Evolutionary conservation across 2,113 vertebrate genomes (phyloP), one percentile per base, ranked within the genome.

Genomic region (Ctenodactylus gundi): DNA sequence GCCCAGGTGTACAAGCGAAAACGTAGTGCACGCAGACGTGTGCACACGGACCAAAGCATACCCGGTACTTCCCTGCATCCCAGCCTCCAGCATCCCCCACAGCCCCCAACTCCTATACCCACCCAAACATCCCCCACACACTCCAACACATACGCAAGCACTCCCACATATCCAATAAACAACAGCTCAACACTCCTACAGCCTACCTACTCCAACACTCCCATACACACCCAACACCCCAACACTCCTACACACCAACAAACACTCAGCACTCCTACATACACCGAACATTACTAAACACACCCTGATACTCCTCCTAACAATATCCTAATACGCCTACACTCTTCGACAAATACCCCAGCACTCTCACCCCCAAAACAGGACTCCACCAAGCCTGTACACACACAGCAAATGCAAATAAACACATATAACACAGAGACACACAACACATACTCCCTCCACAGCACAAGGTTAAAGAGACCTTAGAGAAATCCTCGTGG

Each of bases 21-120:
- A 9, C 20, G 36, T 7, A 18, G 44, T 3, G 4, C 17, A 0
- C 2, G 49, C 17, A 31, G 10, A 14, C 0, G 1, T 11, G 53
- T 15, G 34, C 34, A 10, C 27, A 44, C 68, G 3, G 12, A 49
- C 34, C 25, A 17, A 14, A 21, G 31, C 39, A 25, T 53, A 14
- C 11, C 49, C n/a, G 41, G 15, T 21, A 49, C 64, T 53, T 20
- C 14, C 21, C 14, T 20, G 21, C 57, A 21, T 34, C 6, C 64
- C 34, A 65, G 31, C 67, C 29, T 25, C 20, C 41, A 49, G 8
- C 41, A 49, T 57, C n/a, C 10, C 44, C 18, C 4, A 6, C 18
- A 55, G 31, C 41, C n/a, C 17, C 85, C 17, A 41, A 34, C 36
- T 6, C 39, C 29, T 49, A 55, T 20, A 13, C 34, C n/a, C 15